Evolutionary conservation across 2,888 invertebrate genomes (phyloP), one percentile per base, ranked within the genome.

Genomic region (Temnothorax rugatulus): DNA sequence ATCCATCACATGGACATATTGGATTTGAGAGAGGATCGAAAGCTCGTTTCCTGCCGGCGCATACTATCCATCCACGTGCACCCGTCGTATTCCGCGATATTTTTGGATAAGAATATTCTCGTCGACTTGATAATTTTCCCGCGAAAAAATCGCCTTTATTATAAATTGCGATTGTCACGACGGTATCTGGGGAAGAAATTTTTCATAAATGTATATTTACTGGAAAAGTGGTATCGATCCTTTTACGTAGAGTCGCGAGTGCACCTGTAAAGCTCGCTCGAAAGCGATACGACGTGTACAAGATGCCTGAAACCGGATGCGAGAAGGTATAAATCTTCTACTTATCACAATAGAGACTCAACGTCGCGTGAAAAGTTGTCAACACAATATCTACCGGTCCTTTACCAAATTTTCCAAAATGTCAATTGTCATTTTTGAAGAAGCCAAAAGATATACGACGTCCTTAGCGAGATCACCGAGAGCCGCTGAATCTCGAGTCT

Each of bases 1-100:
- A 86, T 84, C 84, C 74, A 88, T 88, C 84, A 81, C 84, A 59
- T 50, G 54, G 83, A 84, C 77, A 84, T 69, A 86, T 88, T 82
- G 82, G 81, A 88, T 83, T 71, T 82, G 79, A 79, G 77, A 75
- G 71, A 57, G 59, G 34, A 85, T 85, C 68, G 68, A 74, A 66
- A 75, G 71, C 82, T 84, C 77, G 79, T 86, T 84, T 82, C 41
- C 82, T 61, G 52, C 82, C 61, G 34, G 29, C 52, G 57, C 29
- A 44, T 76, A 44, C 75, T 21, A 74, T 63, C 41, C 73, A 3
- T 38, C 50, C 41, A 38, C 38, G 52, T 66, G 76, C 52, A n/a
- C 29, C 54, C 41, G 3, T n/a, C 66, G 41, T 44, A 29, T 54
- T 41, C n/a, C 44, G 9, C 15, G 54, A 68, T 21, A 54, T 57